phyloP scores from a whole-genome alignment of 2,113 vertebrate species.

The Melanerpes aurifrons region DNA sequence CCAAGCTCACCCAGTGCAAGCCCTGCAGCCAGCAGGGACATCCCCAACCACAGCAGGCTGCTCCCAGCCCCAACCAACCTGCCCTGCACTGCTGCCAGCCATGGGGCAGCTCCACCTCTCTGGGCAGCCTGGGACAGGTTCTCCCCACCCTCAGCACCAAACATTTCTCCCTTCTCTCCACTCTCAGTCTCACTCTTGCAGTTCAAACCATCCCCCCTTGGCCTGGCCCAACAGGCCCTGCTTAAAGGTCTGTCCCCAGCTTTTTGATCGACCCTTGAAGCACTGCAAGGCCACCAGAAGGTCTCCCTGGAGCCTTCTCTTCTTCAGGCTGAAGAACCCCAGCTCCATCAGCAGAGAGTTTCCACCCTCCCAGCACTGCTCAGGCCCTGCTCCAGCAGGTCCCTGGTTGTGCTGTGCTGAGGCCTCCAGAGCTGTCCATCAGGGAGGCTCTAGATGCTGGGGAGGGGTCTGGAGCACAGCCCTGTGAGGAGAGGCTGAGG shows the following conservation, averaged over 20 bases:
- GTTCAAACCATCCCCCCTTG: not conserved
- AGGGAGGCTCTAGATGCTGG: no score
- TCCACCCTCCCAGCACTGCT: not conserved
- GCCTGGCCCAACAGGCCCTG: not conserved
- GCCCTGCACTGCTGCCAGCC: not conserved
- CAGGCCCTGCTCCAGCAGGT: not conserved
- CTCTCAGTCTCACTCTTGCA: not conserved
- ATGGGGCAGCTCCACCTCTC: not conserved
- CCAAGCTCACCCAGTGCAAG: not conserved
- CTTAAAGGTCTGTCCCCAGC: not conserved
- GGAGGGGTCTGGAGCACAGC: no score
- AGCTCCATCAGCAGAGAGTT: not conserved
- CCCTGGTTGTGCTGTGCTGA: not conserved
- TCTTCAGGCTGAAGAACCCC: not conserved
- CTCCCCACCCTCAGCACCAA: not conserved
- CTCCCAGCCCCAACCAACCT: not conserved
- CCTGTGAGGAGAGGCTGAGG: no score
- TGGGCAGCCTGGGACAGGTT: not conserved
- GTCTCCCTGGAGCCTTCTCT: not conserved
- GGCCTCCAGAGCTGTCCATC: not conserved
- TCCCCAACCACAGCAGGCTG: not conserved
- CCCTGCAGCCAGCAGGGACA: not conserved
- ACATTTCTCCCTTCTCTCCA: not conserved
- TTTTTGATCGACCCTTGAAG: not conserved
- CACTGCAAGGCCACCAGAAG: not conserved